Percentiles rank a stretch among this genome's conserved stretches.
Conservation (phyloP, 1,140 invertebrate genomes). For the Drosophila biarmipes region DNA sequence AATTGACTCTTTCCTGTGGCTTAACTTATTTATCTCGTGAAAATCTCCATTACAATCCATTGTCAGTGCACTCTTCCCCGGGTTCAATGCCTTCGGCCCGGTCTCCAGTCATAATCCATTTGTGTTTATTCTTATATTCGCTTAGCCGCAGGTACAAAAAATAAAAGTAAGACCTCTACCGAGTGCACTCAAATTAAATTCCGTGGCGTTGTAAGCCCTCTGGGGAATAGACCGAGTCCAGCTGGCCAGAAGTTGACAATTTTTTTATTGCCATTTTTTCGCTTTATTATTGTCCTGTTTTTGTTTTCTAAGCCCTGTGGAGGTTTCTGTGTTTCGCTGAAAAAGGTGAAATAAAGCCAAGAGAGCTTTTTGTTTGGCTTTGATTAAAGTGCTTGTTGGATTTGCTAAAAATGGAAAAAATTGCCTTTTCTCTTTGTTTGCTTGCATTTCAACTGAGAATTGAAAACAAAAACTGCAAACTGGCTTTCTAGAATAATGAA, state of each 20-base stretch:
- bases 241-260: conserved; percentile 34
- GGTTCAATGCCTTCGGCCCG: conserved; percentile 34
- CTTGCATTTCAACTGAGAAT: conserved; percentile 1
- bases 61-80: neutral
- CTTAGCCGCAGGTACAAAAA: conserved; percentile 24
- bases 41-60: neutral
- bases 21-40: neutral
- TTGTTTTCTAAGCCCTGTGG: conserved; percentile 19
- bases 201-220: conserved; percentile 34
- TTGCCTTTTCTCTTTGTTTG: conserved; percentile 10
- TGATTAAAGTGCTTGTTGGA: conserved; percentile 68
- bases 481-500: neutral
- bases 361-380: conserved; percentile 40
- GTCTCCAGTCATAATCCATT: conserved; percentile 22
- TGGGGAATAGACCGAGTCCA: conserved; percentile 39
- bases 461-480: neutral
- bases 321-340: conserved; percentile 23
- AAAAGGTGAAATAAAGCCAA: conserved; percentile 55
- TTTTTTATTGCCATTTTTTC: conserved; percentile 31
- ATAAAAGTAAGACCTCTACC: conserved; percentile 4
- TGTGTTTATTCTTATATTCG: conserved; percentile 27
- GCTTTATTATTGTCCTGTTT: conserved; percentile 5
- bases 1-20: neutral
- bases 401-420: conserved; percentile 37
- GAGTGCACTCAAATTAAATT: conserved; percentile 53